These are phyloP conservation scores for Scalopus aquaticus DNA, from an alignment of 2,113 vertebrate species.

Conservation along the genomic window DNA sequence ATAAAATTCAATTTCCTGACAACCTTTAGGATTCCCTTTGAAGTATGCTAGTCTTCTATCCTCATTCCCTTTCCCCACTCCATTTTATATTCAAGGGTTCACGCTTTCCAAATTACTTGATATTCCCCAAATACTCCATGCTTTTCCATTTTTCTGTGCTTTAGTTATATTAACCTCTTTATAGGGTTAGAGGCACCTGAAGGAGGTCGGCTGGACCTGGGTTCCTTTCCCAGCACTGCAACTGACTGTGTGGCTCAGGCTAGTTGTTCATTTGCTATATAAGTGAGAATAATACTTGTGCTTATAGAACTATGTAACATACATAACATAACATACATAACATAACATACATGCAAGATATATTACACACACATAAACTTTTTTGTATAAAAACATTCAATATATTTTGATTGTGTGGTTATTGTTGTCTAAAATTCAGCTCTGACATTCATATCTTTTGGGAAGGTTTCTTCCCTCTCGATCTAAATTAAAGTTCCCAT, in stretches of 20 bases:
- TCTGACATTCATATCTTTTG: background rate
- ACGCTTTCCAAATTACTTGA: background rate
- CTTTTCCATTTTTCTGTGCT: background rate
- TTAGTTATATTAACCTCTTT: background rate
- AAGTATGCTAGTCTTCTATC: accelerated
- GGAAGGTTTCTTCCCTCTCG: background rate
- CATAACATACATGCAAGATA: no score
- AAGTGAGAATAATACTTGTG: background rate
- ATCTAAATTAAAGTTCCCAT: background rate
- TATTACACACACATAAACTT: background rate
- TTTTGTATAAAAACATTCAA: background rate
- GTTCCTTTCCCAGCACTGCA: background rate
- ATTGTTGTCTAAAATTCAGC: background rate
- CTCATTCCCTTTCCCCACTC: background rate
- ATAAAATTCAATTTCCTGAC: background rate
- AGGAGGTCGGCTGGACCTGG: no score
- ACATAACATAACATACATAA: no score
- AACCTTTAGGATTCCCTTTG: background rate
- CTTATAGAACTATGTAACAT: background rate
- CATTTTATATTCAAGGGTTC: background rate
- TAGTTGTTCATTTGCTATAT: background rate
- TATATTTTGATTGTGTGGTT: background rate
- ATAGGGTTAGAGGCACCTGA: background rate
- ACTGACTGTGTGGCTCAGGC: background rate
- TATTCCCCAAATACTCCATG: background rate